Percentiles rank a stretch among this genome's conserved stretches.
Conservation (phyloP, 2,888 invertebrate species). For the Drosophila siamana region DNA sequence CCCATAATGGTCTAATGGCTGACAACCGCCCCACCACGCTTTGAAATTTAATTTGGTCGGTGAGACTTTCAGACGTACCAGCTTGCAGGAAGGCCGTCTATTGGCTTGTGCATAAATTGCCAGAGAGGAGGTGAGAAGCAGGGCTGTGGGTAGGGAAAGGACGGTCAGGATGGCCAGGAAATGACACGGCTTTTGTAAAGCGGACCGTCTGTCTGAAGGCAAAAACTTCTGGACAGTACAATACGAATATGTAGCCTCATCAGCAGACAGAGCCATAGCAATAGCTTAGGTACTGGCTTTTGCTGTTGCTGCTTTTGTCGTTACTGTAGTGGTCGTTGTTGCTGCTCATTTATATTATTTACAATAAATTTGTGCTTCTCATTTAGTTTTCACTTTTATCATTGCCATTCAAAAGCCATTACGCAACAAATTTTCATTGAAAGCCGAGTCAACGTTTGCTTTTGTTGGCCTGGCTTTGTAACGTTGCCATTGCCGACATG, state of each 20-base stretch:
- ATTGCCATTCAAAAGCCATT: constrained; percentile 58
- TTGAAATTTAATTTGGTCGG: constrained; percentile 62
- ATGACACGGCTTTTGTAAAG: constrained; percentile 53
- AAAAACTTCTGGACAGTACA: constrained; percentile 46
- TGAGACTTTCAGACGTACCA: not conserved
- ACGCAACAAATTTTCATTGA: constrained; percentile 59
- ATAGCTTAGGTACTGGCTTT: constrained; percentile 20
- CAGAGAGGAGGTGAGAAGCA: not conserved
- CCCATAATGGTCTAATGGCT: constrained; percentile 60
- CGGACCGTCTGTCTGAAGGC: constrained; percentile 20
- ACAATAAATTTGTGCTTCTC: constrained; percentile 61
- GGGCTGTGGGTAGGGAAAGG: not conserved
- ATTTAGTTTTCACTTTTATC: constrained; percentile 72
- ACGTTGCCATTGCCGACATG: constrained; percentile 21
- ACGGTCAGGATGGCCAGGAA: constrained; percentile 39
- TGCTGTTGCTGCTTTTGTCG: constrained; percentile 13
- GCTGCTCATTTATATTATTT: constrained; percentile 54
- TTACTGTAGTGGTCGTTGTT: constrained; percentile 1
- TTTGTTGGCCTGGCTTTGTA: not conserved
- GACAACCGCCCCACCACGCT: constrained; percentile 46
- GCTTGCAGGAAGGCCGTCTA: constrained; percentile 20
- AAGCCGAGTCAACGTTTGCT: constrained; percentile 25
- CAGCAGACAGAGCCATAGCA: constrained; percentile 17
- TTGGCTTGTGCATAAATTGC: constrained; percentile 49
- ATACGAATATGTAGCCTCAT: constrained; percentile 45